A percentile compares a stretch with the other conserved stretches of the same genome.
These are phyloP conservation scores for Tylochromis polylepis DNA, from an alignment of 2,113 vertebrate species.

Conservation along the genomic window DNA sequence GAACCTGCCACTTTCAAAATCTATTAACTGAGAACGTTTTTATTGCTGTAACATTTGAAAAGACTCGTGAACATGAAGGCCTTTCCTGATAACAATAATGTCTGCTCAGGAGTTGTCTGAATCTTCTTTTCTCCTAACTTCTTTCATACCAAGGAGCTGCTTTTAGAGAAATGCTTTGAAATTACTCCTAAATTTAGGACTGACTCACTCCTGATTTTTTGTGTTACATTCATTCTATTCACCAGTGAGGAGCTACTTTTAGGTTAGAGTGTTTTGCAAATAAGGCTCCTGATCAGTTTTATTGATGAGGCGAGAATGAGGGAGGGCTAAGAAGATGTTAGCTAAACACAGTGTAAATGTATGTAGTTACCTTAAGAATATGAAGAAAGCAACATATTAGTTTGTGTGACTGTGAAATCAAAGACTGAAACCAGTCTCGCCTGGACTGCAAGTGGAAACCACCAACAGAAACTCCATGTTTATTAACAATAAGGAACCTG, in stretches of 20 bases:
- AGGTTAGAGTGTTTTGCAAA: background rate
- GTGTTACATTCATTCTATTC: background rate
- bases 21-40: background rate
- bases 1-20: background rate
- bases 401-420: background rate
- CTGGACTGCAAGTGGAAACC: background rate
- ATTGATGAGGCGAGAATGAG: background rate
- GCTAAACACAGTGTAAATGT: background rate
- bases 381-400: background rate
- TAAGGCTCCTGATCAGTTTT: no score
- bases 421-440: fast-evolving
- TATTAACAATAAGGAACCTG: background rate
- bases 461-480: background rate
- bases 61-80: background rate
- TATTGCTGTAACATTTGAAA: background rate
- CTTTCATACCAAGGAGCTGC: background rate
- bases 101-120: background rate
- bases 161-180: background rate
- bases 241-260: background rate
- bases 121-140: background rate
- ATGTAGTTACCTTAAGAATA: background rate
- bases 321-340: background rate
- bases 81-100: background rate
- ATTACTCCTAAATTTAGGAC: background rate
- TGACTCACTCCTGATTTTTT: background rate